phyloP scores from a whole-genome alignment of 2,113 vertebrate genomes.

The Crotalus helleri region DNA sequence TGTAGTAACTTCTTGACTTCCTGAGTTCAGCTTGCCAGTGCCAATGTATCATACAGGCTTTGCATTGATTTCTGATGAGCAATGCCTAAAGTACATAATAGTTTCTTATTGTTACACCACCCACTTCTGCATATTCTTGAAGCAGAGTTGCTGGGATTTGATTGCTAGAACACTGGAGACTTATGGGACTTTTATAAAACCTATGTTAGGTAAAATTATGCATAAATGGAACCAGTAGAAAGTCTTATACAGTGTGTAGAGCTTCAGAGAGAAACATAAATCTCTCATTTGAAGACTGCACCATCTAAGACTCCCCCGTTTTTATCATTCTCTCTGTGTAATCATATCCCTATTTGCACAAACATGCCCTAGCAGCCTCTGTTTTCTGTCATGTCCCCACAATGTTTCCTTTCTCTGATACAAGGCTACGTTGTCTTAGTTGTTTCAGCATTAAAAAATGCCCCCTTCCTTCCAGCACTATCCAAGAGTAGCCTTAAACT shows the following conservation, averaged over 20 bases:
- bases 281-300: background rate
- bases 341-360: background rate
- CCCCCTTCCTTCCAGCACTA: background rate
- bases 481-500: background rate
- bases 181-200: background rate
- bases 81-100: background rate
- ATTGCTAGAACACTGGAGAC: background rate
- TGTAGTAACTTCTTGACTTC: background rate
- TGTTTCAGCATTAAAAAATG: background rate
- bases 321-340: too few species aligned
- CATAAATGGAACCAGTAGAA: background rate
- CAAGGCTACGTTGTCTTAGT: background rate
- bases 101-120: background rate
- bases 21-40: conserved; percentile 6
- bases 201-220: background rate
- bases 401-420: background rate
- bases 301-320: background rate
- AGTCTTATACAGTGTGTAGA: background rate
- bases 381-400: background rate
- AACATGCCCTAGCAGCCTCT: background rate
- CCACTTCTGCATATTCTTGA: background rate
- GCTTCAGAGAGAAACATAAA: too few species aligned
- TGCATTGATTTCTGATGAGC: background rate
- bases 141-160: background rate
- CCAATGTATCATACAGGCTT: background rate